Percentiles rank a stretch among this genome's conserved stretches.
These are phyloP conservation scores for Meda fulgida DNA, from an alignment of 2,797 vertebrate species.

Conservation along the genomic window DNA sequence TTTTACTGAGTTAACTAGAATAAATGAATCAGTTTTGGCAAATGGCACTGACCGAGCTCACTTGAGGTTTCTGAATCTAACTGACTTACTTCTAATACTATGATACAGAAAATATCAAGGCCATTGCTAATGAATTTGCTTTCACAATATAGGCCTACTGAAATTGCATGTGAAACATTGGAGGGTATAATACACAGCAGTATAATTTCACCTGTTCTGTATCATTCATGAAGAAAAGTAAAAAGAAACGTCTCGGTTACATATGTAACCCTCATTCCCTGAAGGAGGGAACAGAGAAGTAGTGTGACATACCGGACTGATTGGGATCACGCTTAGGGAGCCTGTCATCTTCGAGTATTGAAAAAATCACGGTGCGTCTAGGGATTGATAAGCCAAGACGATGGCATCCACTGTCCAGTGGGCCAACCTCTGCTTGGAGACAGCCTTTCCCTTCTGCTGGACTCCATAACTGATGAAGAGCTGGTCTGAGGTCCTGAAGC, in stretches of 20 bases:
- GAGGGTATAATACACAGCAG: not conserved
- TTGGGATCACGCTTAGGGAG: no score
- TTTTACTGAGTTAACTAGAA: not conserved
- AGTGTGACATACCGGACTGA: no score
- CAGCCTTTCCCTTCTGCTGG: no score
- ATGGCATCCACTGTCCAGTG: no score
- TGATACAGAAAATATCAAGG: not conserved
- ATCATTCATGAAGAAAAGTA: not conserved
- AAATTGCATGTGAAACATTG: not conserved
- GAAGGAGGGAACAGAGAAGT: no score
- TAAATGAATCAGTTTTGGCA: not conserved
- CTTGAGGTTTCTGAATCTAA: not conserved
- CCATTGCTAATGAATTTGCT: not conserved
- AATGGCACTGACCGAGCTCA: not conserved
- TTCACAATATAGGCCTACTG: not conserved
- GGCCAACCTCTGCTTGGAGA: no score
- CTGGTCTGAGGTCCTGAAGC: no score
- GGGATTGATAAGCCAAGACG: no score
- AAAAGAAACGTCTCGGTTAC: not conserved
- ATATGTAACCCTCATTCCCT: no score
- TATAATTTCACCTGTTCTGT: not conserved
- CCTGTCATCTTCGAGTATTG: no score
- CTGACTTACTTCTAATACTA: not conserved
- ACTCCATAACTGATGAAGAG: no score
- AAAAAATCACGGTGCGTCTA: no score